Base-by-base conservation (phyloP, 2,888 invertebrate species). In the Dicyrtomina minuta region DNA sequence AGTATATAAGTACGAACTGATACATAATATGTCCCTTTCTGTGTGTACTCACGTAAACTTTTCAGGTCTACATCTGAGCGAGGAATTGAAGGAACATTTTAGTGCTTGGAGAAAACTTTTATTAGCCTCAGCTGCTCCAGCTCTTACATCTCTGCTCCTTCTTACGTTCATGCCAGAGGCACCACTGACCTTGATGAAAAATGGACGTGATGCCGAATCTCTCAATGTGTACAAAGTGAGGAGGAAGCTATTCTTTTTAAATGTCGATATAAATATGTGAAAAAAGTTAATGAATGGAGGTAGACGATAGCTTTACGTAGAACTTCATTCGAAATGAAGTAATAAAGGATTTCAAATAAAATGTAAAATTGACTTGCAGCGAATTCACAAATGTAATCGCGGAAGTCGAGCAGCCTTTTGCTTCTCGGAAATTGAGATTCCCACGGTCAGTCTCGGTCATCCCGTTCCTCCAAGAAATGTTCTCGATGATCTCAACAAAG, bases 81-180 rank as follows among this genome's bases (percentile, higher is more conserved):
- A 86, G 1, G 90, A 90, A 81, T 88, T 89, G 79, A 87, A 87
- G 76, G 88, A 90, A 79, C 90, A 91, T 79, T 91, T 91, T 81
- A 90, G 90, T 79, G 89, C 90, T 1, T 91, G 91, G 91, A 89
- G 90, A 80, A 84, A 88, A 82, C 81, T 65, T 76, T 83, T 90
- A 1, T 82, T 91, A 46, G 82, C 90, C 0, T 89, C 90, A 79
- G 87, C 88, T 22, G 81, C 90, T 75, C 90, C 90, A 1, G 87
- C 89, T 43, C 82, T 90, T n/a, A 84, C 87, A 13, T 87, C 90
- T 13, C 85, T 90, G 8, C 80, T 89, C 51, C 88, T 89, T 49
- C 83, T 91, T 51, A 86, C 89, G 64, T 90, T 90, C 86, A 85
- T 89, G 39, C 89, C 88, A 44, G 90, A 90, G 81, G 90, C 90